phyloP scores from a whole-genome alignment of 2,797 vertebrate genomes.

The Channallabes apus region DNA sequence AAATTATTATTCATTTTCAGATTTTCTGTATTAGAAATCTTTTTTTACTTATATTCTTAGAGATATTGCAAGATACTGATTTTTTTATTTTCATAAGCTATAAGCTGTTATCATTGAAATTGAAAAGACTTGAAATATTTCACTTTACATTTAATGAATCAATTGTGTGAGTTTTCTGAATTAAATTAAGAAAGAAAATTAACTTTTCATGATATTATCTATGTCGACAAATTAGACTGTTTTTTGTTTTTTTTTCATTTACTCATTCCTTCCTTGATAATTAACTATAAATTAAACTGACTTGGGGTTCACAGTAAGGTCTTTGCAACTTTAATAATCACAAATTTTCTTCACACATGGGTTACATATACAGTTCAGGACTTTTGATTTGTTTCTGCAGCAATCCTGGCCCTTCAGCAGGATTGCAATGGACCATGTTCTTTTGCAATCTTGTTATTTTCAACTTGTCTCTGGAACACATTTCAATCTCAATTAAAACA shows the following conservation, averaged over 20 bases:
- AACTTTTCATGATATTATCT: too few species aligned
- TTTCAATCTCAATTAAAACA: background rate
- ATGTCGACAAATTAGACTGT: too few species aligned
- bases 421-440: background rate
- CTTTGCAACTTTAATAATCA: background rate
- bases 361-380: background rate
- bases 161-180: too few species aligned
- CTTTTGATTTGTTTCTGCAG: background rate
- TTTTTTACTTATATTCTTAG: too few species aligned
- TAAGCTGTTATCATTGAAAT: too few species aligned
- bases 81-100: too few species aligned
- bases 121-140: too few species aligned
- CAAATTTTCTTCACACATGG: background rate
- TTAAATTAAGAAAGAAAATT: too few species aligned
- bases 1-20: too few species aligned
- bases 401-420: background rate
- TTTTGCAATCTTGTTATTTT: background rate
- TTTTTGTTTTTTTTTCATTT: background rate
- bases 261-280: background rate
- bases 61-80: too few species aligned
- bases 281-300: background rate
- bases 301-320: background rate
- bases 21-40: too few species aligned
- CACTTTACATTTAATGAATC: too few species aligned
- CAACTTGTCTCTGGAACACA: background rate